Base-by-base conservation (phyloP, 2,888 invertebrate genomes). In the Emmelina monodactyla region DNA sequence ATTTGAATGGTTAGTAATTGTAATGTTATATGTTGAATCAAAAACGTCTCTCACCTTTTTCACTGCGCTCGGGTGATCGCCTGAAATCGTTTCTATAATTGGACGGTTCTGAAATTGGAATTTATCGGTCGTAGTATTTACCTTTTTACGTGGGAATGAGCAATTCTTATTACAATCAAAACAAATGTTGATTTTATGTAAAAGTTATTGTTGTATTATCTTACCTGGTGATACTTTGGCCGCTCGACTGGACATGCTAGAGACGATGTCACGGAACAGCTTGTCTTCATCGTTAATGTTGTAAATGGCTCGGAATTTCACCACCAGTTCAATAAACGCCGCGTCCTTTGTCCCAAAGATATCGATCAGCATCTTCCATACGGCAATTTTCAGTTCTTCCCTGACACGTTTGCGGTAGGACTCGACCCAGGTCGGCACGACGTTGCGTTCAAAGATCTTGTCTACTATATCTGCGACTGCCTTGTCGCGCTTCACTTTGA, bases 291-390 rank as follows among this genome's bases (percentile, higher is more conserved):
- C 63, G 11, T 55, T 55, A 1, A 40, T 37, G 22, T 46, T 49
- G 38, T 63, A 60, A 39, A 51, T 64, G 7, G 66, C 55, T 34
- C 68, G 61, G 43, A 67, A 76, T 41, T 66, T 68, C 22, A 68
- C 53, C 12, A 72, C 53, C 16, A 69, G 58, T 42, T 75, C 73
- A 22, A 72, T 72, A 39, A 61, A 71, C 2, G 75, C 62, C 0
- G 67, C 58, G 16, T 76, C 73, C 14, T 49, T 42, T n/a, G 58
- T 47, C 1, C 60, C 63, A 38, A 69, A 75, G 61, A 72, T 66
- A 1, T 66, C 58, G 13, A 49, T 42, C 22, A 78, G 44, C 10
- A 61, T 50, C 11, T 52, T 50, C 2, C 41, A 38, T 2, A 73
- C 22, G 1, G 51, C 40, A 4, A 52, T 22, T 22, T 53, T 57